A percentile compares a stretch with the other conserved stretches of the same genome.
phyloP scores from a whole-genome alignment of 2,113 vertebrate genomes.

The Anser brachyrhynchus region DNA sequence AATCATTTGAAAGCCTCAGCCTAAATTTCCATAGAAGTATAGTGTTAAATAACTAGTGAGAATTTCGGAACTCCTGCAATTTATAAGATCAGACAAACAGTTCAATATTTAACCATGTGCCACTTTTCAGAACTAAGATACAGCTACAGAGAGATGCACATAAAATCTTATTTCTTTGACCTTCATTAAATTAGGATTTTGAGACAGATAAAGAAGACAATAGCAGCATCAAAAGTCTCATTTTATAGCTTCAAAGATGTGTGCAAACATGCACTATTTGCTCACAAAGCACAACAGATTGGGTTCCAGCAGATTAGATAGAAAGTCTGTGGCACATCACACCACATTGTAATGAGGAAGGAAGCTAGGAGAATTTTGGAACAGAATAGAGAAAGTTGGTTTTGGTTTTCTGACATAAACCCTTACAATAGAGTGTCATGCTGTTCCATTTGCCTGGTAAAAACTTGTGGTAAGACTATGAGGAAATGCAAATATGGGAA shows the following conservation, averaged over 20 bases:
- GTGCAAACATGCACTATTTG: background rate
- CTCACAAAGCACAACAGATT: background rate
- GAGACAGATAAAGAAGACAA: background rate
- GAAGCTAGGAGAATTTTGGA: constrained; percentile 22
- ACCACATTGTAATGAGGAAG: background rate
- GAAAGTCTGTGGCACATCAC: background rate
- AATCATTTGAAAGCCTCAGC: background rate
- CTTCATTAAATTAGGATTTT: background rate
- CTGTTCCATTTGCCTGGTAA: background rate
- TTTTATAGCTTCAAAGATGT: background rate
- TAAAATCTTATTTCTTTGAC: background rate
- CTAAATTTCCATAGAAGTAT: background rate
- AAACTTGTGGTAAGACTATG: background rate
- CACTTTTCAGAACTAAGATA: background rate
- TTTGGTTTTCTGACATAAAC: background rate
- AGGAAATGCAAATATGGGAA: constrained; percentile 17
- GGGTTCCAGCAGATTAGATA: background rate
- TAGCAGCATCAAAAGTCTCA: background rate
- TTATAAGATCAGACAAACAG: background rate
- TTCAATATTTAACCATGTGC: background rate
- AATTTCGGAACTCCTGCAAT: background rate
- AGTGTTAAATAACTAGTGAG: background rate
- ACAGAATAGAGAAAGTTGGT: background rate
- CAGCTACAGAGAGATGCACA: background rate
- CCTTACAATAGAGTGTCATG: background rate